phyloP scores from a whole-genome alignment of 2,797 vertebrate species.

The Acipenser transmontanus region DNA sequence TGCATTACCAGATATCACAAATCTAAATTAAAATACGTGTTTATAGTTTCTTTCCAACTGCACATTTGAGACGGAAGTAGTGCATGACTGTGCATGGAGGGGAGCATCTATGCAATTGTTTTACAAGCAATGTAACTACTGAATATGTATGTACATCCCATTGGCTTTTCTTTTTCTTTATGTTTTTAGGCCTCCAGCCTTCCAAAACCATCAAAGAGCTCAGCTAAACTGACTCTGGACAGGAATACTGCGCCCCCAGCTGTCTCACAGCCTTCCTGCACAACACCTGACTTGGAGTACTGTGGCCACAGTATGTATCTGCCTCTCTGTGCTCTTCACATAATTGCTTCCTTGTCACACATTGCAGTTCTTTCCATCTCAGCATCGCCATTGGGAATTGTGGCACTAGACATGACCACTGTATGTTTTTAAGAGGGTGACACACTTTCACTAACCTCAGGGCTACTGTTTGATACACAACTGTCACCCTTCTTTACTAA shows the following conservation, averaged over 20 bases:
- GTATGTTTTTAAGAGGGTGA: not conserved
- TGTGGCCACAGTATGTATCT: conserved; percentile 51
- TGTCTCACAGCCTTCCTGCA: conserved; percentile 34
- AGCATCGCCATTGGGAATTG: not conserved
- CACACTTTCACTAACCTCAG: no score
- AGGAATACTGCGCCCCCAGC: conserved; percentile 32
- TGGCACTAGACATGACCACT: not conserved
- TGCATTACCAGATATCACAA: no score
- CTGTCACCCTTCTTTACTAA: fast-evolving
- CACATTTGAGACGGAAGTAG: no score
- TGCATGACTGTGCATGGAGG: no score
- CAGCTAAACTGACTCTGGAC: conserved; percentile 48
- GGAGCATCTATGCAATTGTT: no score
- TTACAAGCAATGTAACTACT: no score
- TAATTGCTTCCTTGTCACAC: no score
- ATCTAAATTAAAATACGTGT: no score
- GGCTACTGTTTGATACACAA: not conserved
- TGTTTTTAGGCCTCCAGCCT: conserved; percentile 47
- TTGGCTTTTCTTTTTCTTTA: not conserved
- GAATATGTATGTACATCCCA: not conserved
- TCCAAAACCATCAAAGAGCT: conserved; percentile 50
- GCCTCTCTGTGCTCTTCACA: not conserved
- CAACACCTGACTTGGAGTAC: conserved; percentile 55
- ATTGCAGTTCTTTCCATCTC: no score
- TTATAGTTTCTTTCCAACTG: no score